Conservation (phyloP, 2,797 vertebrate species). For the Gambusia yucatana region DNA sequence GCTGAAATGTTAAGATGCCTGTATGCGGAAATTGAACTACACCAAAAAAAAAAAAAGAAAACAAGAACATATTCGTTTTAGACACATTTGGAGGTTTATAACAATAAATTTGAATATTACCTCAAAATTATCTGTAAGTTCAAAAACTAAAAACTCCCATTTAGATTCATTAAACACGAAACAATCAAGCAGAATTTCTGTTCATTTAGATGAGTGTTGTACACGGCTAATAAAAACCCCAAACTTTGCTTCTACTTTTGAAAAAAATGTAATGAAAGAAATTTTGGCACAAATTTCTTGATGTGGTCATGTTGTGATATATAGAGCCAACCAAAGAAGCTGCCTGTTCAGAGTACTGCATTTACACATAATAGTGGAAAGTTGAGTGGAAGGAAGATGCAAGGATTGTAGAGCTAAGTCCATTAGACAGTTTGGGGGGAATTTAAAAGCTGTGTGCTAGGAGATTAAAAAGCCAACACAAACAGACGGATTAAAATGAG, state of each 20-base stretch:
- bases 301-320: not conserved
- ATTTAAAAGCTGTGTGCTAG: not conserved
- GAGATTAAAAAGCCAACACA: not conserved
- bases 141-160: not conserved
- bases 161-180: not conserved
- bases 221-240: not conserved
- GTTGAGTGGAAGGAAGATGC: not conserved
- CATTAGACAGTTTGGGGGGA: not conserved
- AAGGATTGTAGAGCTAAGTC: not conserved
- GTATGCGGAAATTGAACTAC: not conserved
- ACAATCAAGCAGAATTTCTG: not conserved
- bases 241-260: not conserved
- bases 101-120: not conserved
- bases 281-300: not conserved
- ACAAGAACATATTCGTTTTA: not conserved
- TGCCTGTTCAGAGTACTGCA: not conserved
- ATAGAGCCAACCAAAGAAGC: not conserved
- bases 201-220: not conserved
- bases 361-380: not conserved
- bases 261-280: not conserved
- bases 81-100: not conserved
- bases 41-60: not conserved
- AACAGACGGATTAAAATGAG: not conserved
- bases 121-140: not conserved
- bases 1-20: not conserved